phyloP scores from a whole-genome alignment of 2,888 invertebrate species.

The Nemotelus pantherinus region DNA sequence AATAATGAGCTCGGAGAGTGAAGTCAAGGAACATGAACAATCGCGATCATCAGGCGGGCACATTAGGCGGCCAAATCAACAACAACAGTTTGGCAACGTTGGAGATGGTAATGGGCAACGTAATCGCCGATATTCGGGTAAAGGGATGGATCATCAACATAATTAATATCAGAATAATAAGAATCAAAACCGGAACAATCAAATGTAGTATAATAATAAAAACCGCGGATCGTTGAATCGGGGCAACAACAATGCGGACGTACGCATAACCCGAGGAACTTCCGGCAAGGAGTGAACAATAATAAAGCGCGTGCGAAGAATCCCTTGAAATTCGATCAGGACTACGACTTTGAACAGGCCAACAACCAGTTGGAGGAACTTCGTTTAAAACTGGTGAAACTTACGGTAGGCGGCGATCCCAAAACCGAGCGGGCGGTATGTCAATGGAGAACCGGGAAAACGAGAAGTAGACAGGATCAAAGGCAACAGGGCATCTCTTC shows the following conservation, averaged over 20 bases:
- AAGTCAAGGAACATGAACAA: conserved; percentile 52
- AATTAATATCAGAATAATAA: conserved; percentile 60
- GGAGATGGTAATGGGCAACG: conserved; percentile 55
- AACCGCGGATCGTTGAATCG: conserved; percentile 63
- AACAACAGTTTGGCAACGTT: conserved; percentile 52
- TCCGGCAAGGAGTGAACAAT: conserved; percentile 67
- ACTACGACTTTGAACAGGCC: conserved; percentile 98
- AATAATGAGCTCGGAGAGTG: too few species aligned
- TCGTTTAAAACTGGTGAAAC: conserved; percentile 83
- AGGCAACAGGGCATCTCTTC: too few species aligned
- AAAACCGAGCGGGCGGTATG: conserved; percentile 66
- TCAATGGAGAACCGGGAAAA: too few species aligned
- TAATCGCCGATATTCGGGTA: conserved; percentile 64
- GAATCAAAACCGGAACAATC: conserved; percentile 61
- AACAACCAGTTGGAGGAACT: conserved; percentile 97
- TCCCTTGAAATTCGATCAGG: conserved; percentile 91
- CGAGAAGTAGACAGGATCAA: too few species aligned
- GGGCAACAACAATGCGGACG: conserved; percentile 64
- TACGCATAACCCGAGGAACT: conserved; percentile 60
- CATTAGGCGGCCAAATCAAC: conserved; percentile 61
- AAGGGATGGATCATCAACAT: conserved; percentile 58
- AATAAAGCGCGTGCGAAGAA: conserved; percentile 69
- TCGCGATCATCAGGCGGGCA: conserved; percentile 55
- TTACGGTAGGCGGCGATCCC: conserved; percentile 74
- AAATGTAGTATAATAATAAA: conserved; percentile 57